Evolutionary conservation across 2,797 vertebrate genomes (phyloP).

Genomic region (Phylloscopus collybita): DNA sequence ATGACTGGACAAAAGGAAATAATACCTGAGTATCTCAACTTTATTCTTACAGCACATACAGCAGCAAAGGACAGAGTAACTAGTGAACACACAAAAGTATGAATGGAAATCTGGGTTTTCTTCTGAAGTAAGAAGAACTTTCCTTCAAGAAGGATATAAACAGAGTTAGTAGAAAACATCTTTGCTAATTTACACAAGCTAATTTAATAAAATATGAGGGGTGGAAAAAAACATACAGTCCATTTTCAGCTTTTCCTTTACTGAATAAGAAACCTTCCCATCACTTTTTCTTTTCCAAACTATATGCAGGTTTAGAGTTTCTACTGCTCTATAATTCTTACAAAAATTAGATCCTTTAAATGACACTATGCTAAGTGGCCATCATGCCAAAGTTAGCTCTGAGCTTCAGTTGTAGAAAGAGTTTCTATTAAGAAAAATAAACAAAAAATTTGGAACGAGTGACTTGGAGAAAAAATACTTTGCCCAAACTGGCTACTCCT

Average conservation of each 20-base stretch:
- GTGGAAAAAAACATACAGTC: neutral
- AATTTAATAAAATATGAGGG: conserved; percentile 12
- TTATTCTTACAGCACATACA: neutral
- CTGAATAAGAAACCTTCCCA: neutral
- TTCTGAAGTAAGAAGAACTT: neutral
- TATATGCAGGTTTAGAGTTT: neutral
- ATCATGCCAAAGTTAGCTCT: neutral
- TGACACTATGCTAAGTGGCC: neutral
- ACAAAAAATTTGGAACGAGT: neutral
- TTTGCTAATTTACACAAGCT: conserved; percentile 7
- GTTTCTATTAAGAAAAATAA: neutral
- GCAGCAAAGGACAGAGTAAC: neutral
- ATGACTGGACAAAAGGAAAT: neutral
- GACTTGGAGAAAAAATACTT: neutral
- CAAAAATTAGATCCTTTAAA: neutral
- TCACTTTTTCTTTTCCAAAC: neutral
- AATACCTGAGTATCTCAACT: neutral
- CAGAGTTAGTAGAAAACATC: neutral
- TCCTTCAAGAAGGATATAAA: neutral
- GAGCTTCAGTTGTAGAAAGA: neutral
- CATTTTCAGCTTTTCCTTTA: neutral
- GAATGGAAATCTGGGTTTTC: neutral
- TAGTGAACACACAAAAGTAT: neutral
- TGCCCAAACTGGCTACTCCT: neutral
- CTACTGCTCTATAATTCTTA: neutral